Evolutionary conservation across 2,113 vertebrate genomes (phyloP).

Genomic region (rabbit (Oryctolagus cuniculus)): DNA sequence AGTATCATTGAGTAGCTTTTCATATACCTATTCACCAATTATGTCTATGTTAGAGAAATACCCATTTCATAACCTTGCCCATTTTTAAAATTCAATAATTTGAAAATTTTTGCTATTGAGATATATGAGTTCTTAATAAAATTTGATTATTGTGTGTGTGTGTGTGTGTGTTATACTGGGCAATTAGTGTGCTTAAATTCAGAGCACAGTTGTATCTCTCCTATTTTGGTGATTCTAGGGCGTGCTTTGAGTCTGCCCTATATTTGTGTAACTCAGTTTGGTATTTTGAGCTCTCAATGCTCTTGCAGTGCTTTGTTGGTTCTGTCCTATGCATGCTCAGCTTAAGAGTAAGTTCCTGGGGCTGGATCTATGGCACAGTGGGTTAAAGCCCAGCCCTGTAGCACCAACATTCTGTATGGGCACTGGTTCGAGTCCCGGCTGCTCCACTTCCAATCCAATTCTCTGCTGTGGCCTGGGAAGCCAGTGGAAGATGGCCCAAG

Average conservation of each 20-base stretch:
- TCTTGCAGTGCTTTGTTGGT: not conserved
- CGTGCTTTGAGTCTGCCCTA: not conserved
- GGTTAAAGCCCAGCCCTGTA: no score
- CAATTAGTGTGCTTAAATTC: not conserved
- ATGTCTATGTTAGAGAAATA: no score
- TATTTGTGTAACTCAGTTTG: not conserved
- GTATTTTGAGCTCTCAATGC: not conserved
- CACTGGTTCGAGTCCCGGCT: no score
- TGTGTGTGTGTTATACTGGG: no score
- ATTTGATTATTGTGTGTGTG: no score
- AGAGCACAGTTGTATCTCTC: not conserved
- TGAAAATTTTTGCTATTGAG: not conserved
- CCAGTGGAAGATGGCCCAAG: no score
- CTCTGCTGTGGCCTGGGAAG: no score
- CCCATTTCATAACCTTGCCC: slow-evolving; percentile 46
- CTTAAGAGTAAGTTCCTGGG: not conserved
- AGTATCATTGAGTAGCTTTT: no score
- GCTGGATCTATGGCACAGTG: no score
- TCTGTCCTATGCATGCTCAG: not conserved
- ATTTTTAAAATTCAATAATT: slow-evolving; percentile 78
- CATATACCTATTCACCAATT: no score
- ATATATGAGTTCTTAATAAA: not conserved
- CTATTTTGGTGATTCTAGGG: not conserved
- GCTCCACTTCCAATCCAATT: no score
- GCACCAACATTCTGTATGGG: no score